Base-by-base conservation (phyloP, 2,888 invertebrate genomes). In the Oeneis ivallda region DNA sequence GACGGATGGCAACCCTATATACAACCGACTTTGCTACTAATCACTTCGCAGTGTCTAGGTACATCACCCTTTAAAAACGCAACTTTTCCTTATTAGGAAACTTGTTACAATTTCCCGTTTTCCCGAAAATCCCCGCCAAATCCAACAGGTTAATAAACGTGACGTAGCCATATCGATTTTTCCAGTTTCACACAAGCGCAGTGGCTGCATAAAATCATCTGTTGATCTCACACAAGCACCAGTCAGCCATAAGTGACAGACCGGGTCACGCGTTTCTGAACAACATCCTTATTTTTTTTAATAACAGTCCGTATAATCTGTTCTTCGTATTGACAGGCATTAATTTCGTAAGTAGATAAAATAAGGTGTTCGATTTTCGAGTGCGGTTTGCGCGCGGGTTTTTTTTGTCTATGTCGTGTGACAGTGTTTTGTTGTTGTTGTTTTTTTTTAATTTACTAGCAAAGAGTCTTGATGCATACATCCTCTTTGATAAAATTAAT, bases 121-220 rank as follows among this genome's bases (percentile, higher is more conserved):
- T 65, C 32, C 58, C 39, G 39, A 53, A 66, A 73, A 75, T 72
- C 71, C 71, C 73, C 75, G 75, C 75, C 70, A 73, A 75, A 68
- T 60, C 60, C 68, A 70, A 72, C 68, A 70, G 69, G 70, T 65
- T 59, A 61, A 57, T 63, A 62, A 52, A 59, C 41, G 66, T 70
- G 64, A 65, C 73, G 78, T 77, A 75, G 74, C 68, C 63, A 64
- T 83, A 89, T 89, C 81, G 89, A 88, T 87, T 85, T 60, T 79
- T 75, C 79, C 74, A 72, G 76, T 77, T 79, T 74, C 79, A 84
- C 86, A 82, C 86, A 85, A 78, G 87, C 87, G 87, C 85, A 79
- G 54, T 77, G 63, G 63, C 66, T 85, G 87, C 85, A 87, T 62
- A 86, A 87, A 86, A 81, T 82, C 88, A 90, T 88, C 87, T 88